Evolutionary conservation across 2,113 vertebrate genomes (phyloP), one percentile per base, ranked within the genome.

Genomic region (Dolichallabes microphthalmus): DNA sequence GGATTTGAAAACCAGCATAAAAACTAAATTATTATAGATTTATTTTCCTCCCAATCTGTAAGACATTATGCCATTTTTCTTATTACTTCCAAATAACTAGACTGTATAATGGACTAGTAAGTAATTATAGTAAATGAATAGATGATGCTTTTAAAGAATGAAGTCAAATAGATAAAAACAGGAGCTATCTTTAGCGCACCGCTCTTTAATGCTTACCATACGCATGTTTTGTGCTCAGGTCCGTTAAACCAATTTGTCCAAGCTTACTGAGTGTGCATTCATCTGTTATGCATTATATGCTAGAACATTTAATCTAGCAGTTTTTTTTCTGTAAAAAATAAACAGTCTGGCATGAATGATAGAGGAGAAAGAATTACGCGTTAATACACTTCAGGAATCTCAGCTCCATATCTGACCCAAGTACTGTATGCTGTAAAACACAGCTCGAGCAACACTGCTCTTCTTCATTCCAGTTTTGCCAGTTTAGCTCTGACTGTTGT

Each of bases 241-340:
- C 61, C 60, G 6, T 60, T 58, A 1, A 60, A 89, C 69, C 83
- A 85, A 50, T 82, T 85, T 73, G 58, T 86, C 79, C 77, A 64
- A 86, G 81, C 55, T 69, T 76, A 60, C 45, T 2, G 25, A 71
- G 76, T 82, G 68, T 13, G 27, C 87, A 53, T 84, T 80, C 81
- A 82, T 25, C 63, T 81, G 57, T 71, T 55, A 80, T 85, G 52
- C 35, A 79, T 89, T 82, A 80, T 58, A 52, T 30, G 19, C 50
- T 85, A 73, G 78, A 63, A 85, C 79, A 80, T 89, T 82, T n/a
- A 87, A 75, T 87, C 75, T 80, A 50, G 64, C 45, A 81, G 85
- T 4, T 76, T 78, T 89, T 81, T 25, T 89, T 85, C 25, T 32
- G 77, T 63, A 19, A 57, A 82, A 39, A 73, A 68, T 77, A 85